Evolutionary conservation across 1,140 invertebrate genomes (phyloP).

Genomic region (Temnothorax longispinosus): DNA sequence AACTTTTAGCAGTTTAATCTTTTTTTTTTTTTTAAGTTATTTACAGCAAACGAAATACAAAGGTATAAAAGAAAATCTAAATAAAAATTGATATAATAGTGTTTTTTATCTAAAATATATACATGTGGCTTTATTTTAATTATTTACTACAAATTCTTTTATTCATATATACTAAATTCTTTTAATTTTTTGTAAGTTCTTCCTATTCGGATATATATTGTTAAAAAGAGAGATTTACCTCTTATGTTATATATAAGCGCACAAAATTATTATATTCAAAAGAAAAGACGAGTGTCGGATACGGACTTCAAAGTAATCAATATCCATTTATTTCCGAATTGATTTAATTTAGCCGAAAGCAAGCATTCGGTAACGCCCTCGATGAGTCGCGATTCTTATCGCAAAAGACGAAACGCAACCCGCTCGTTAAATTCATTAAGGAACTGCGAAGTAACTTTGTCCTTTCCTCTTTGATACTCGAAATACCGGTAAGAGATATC

Average conservation of each 20-base stretch:
- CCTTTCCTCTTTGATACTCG: constrained; percentile 9
- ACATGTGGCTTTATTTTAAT: not conserved
- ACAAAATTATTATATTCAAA: not conserved
- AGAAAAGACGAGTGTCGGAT: not conserved
- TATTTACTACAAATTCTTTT: not conserved
- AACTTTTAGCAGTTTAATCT: not conserved
- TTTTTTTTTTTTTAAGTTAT: not conserved
- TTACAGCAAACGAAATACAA: not conserved
- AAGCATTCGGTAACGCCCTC: constrained; percentile 8
- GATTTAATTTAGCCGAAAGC: constrained; percentile 32
- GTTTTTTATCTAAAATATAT: not conserved
- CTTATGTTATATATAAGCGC: not conserved
- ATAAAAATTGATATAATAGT: not conserved
- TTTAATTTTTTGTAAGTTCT: not conserved
- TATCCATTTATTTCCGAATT: not conserved
- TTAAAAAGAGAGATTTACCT: not conserved
- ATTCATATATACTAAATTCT: not conserved
- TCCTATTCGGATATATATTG: not conserved
- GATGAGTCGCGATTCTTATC: constrained; percentile 48
- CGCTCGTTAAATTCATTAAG: constrained; percentile 39
- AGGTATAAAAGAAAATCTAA: not conserved
- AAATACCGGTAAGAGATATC: constrained; percentile 8
- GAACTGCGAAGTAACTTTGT: not conserved
- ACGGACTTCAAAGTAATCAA: constrained; percentile 17
- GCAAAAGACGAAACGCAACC: constrained; percentile 11